Evolutionary conservation across 2,113 vertebrate species (phyloP), one percentile per base, ranked within the genome.

Genomic region (Asarcornis scutulata): DNA sequence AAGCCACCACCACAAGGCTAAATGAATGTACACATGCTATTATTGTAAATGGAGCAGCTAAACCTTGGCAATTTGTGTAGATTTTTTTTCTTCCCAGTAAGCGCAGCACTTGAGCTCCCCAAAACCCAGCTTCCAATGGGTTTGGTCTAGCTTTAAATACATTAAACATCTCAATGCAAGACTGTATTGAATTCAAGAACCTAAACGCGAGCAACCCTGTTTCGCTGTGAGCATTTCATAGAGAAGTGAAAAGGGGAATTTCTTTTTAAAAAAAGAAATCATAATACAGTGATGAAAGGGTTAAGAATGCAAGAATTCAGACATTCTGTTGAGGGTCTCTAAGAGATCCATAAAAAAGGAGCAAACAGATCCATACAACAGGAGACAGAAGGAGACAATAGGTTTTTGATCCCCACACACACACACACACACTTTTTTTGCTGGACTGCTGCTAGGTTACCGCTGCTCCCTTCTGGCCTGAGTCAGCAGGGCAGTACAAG

Each of bases 341-440:
- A 95, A 97, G 93, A 98, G 97, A 98, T 98, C 98, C 98, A 97
- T 97, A 97, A 97, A 97, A 97, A 97, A 98, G 98, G 97, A 98
- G 97, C 97, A 42, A 97, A 96, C 96, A 94, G 97, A 98, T 98
- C 98, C 97, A 55, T 91, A 96, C 92, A 96, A 97, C 96, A 95
- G 98, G 97, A 97, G 96, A 95, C 97, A 97, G 97, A 97, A 97
- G 98, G 96, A 97, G 97, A 97, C 93, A 83, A 95, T 60, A 26
- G 94, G 93, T 93, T 90, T 88, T 89, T 95, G 69, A 67, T 32
- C 73, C 94, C 94, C 90, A 36, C 93, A 94, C 38, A 38, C 38
- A 9, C 38, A 9, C 38, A 38, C 94, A 89, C 56, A 62, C 86
- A 83, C 91, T 96, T 97, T 96, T 97, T 97, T 96, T 91, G 97